Percentiles rank a stretch among this genome's conserved stretches.
Conservation (phyloP, 23 tunicate genomes). For the Halocynthia roretzi region DNA sequence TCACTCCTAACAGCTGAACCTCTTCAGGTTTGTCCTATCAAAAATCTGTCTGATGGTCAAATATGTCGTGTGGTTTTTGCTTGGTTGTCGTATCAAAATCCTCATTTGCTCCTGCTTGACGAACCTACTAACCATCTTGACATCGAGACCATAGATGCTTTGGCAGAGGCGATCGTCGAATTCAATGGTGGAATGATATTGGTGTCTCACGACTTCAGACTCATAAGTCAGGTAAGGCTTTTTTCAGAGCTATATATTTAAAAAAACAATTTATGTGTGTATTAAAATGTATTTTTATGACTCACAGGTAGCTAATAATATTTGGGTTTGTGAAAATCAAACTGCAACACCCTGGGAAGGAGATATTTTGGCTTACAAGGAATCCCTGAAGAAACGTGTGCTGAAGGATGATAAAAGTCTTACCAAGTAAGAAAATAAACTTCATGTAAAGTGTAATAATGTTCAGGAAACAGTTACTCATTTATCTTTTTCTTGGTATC, state of each 20-base stretch:
- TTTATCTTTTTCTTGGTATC: neutral
- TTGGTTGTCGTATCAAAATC: conserved; percentile 69
- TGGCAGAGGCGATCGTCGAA: conserved; percentile 84
- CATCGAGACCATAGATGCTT: conserved; percentile 92
- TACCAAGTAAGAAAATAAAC: conserved; percentile 37
- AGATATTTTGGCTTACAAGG: conserved; percentile 53
- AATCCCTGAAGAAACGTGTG: conserved; percentile 59
- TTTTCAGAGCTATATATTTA: neutral
- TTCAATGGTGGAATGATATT: conserved; percentile 84
- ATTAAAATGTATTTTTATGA: neutral
- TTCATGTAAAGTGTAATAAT: neutral
- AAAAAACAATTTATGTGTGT: neutral
- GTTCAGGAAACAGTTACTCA: neutral
- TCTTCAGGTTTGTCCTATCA: conserved; percentile 58
- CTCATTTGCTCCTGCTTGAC: conserved; percentile 80
- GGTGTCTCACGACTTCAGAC: conserved; percentile 93
- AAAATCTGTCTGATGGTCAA: conserved; percentile 66
- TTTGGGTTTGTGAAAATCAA: conserved; percentile 80
- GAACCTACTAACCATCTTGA: conserved; percentile 97
- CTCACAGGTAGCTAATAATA: conserved; percentile 51
- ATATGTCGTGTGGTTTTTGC: conserved; percentile 91
- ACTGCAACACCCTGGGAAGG: conserved; percentile 60
- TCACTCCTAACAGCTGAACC: neutral
- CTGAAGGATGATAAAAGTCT: conserved; percentile 46
- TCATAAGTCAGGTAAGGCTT: conserved; percentile 56